Evolutionary conservation across 2,888 invertebrate species (phyloP).

Genomic region (Dryobota labecula): DNA sequence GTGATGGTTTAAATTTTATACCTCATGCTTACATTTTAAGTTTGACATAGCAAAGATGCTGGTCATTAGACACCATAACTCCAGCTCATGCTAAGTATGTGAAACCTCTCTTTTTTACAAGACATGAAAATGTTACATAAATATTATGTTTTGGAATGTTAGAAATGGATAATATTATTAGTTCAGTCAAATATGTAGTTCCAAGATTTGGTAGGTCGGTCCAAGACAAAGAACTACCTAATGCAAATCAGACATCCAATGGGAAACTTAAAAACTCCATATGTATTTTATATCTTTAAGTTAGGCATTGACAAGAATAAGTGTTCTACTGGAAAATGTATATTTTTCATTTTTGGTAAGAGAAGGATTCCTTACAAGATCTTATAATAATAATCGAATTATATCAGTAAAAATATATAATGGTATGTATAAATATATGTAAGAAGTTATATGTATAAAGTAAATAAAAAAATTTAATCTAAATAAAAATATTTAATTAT

Average conservation of each 20-base stretch:
- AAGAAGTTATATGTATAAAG: slow-evolving; percentile 11
- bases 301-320: not conserved
- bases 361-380: slow-evolving; percentile 13
- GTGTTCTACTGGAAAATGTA: not conserved
- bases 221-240: not conserved
- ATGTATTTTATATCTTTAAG: not conserved
- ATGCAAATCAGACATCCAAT: not conserved
- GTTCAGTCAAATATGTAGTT: not conserved
- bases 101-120: not conserved
- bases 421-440: slow-evolving; percentile 11
- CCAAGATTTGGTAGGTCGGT: not conserved
- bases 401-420: slow-evolving; percentile 9
- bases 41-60: not conserved
- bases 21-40: not conserved
- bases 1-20: not conserved
- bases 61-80: not conserved
- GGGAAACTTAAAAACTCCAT: not conserved
- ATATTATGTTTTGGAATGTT: slow-evolving; percentile 7
- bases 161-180: not conserved
- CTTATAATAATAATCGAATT: slow-evolving; percentile 7
- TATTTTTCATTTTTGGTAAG: not conserved
- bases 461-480: slow-evolving; percentile 40
- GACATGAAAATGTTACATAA: not conserved
- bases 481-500: slow-evolving; percentile 44
- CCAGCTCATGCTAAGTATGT: not conserved